Conservation (phyloP, 2,113 vertebrate species). For the Bufo bufo region DNA sequence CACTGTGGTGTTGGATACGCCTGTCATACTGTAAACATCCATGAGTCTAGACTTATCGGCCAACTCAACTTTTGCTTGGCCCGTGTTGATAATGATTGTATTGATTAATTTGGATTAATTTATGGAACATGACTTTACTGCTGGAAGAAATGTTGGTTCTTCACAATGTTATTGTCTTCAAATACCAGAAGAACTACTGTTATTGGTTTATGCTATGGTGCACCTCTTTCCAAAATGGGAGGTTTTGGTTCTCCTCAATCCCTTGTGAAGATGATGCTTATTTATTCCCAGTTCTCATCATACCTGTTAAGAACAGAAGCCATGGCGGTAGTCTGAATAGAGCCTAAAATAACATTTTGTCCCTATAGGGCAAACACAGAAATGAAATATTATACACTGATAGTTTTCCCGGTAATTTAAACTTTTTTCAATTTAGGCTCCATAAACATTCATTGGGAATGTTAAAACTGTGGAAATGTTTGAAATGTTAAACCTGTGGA, state of each 20-base stretch:
- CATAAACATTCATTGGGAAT: not conserved
- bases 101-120: not conserved
- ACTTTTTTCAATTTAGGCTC: not conserved
- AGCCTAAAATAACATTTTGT: not conserved
- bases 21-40: not conserved
- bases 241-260: not conserved
- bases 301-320: not conserved
- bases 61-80: constrained; percentile 2
- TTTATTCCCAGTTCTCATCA: not conserved
- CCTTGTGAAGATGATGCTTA: not conserved
- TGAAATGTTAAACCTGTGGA: not conserved
- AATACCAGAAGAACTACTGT: not conserved
- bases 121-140: not conserved
- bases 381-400: not conserved
- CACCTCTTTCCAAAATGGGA: not conserved
- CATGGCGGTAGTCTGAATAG: not conserved
- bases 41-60: constrained; percentile 23
- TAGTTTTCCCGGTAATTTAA: not conserved
- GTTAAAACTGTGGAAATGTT: not conserved
- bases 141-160: not conserved
- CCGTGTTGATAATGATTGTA: not conserved
- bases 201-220: not conserved
- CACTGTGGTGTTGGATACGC: not conserved
- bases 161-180: not conserved
- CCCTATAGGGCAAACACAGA: not conserved